Conservation (phyloP, 2,888 invertebrate genomes). For the Uloborus plumipes region DNA sequence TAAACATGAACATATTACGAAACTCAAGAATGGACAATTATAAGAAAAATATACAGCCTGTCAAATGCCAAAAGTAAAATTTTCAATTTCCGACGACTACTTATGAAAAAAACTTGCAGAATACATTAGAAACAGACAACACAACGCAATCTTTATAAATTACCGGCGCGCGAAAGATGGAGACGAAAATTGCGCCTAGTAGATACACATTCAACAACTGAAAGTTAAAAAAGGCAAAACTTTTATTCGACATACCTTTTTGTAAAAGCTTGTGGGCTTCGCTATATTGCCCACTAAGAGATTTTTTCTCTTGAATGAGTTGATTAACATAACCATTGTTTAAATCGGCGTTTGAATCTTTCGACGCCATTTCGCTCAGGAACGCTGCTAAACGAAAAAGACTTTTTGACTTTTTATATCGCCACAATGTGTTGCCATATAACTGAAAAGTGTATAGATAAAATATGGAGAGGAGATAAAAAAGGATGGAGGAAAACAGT, state of each 20-base stretch:
- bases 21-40: background rate
- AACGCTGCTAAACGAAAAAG: conserved; percentile 43
- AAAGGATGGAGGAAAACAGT: no score
- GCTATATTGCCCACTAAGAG: conserved; percentile 30
- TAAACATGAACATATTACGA: background rate
- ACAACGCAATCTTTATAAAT: background rate
- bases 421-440: conserved; percentile 22
- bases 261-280: conserved; percentile 44
- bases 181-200: background rate
- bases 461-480: no score
- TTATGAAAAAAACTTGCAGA: background rate
- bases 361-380: conserved; percentile 52
- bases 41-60: conserved; percentile 1
- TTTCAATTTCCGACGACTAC: background rate
- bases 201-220: background rate
- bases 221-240: background rate
- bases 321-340: conserved; percentile 53
- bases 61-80: no score
- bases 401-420: conserved; percentile 30
- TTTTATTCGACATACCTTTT: conserved; percentile 33
- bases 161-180: background rate
- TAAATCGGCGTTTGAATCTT: conserved; percentile 48
- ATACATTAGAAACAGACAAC: background rate
- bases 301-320: conserved; percentile 45
- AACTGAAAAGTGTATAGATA: background rate